Conservation (phyloP, 2,113 vertebrate genomes). For the Hippocampus guttulatus region DNA sequence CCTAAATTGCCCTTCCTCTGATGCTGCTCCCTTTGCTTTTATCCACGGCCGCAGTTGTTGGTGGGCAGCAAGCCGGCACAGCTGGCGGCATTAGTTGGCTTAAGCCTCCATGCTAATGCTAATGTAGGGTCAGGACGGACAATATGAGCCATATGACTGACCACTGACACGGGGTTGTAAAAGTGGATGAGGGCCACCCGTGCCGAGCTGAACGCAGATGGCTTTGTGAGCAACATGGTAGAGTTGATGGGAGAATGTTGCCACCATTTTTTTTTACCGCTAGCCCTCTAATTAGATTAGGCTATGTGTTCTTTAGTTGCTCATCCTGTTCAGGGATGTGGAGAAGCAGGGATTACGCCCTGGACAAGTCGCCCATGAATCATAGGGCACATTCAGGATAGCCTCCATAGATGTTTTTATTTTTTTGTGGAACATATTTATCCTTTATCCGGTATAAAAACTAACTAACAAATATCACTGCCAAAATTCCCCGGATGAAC, state of each 20-base stretch:
- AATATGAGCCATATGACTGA: slow-evolving; percentile 46
- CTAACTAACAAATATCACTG: no score
- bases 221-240: slow-evolving; percentile 47
- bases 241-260: slow-evolving; percentile 34
- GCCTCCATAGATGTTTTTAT: no score
- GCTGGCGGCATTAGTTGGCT: slow-evolving; percentile 63
- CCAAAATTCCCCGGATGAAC: no score
- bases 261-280: slow-evolving; percentile 15
- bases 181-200: slow-evolving; percentile 12
- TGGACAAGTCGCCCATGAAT: neutral
- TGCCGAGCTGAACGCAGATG: slow-evolving; percentile 32
- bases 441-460: no score
- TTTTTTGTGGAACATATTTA: no score
- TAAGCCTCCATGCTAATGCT: slow-evolving; percentile 62
- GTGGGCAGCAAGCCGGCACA: slow-evolving; percentile 47
- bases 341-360: neutral
- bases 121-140: slow-evolving; percentile 54
- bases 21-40: slow-evolving; percentile 37
- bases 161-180: slow-evolving; percentile 24
- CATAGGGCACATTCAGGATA: neutral
- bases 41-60: slow-evolving; percentile 42
- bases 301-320: slow-evolving; percentile 1
- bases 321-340: neutral
- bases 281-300: slow-evolving; percentile 35
- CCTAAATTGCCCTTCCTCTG: slow-evolving; percentile 29